phyloP scores from a whole-genome alignment of 1,140 invertebrate species.

The Aricia agestis region DNA sequence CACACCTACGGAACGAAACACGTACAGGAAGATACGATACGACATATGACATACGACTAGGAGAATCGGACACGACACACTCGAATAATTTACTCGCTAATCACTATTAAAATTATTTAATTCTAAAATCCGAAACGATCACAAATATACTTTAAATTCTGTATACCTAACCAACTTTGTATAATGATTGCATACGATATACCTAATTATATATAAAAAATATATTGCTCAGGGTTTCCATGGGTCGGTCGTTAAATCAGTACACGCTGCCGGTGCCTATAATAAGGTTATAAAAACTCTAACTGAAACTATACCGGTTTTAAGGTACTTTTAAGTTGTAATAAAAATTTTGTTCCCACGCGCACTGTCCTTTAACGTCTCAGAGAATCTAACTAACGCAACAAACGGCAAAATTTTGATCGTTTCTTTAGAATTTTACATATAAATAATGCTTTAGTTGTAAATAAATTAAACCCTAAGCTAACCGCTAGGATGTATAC shows the following conservation, averaged over 20 bases:
- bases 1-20: conserved; percentile 56
- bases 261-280: conserved; percentile 54
- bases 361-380: conserved; percentile 36
- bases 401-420: conserved; percentile 32
- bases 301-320: conserved; percentile 35
- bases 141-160: conserved; percentile 61
- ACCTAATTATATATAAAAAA: conserved; percentile 72
- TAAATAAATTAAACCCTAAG: conserved; percentile 41
- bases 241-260: conserved; percentile 70
- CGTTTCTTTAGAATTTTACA: conserved; percentile 25
- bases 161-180: conserved; percentile 64
- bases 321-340: conserved; percentile 28
- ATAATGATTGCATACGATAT: conserved; percentile 67
- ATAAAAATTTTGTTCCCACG: conserved; percentile 48
- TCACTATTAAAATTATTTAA: conserved; percentile 44
- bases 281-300: conserved; percentile 44
- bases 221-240: conserved; percentile 72
- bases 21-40: conserved; percentile 38
- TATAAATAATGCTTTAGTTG: conserved; percentile 32
- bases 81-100: conserved; percentile 39
- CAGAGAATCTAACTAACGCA: conserved; percentile 24
- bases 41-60: conserved; percentile 44
- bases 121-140: conserved; percentile 58
- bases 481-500: conserved; percentile 57
- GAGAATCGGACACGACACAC: conserved; percentile 60